These are phyloP conservation scores for Pseudotriccus pelzelni DNA, from an alignment of 2,797 vertebrate species.

Conservation along the genomic window DNA sequence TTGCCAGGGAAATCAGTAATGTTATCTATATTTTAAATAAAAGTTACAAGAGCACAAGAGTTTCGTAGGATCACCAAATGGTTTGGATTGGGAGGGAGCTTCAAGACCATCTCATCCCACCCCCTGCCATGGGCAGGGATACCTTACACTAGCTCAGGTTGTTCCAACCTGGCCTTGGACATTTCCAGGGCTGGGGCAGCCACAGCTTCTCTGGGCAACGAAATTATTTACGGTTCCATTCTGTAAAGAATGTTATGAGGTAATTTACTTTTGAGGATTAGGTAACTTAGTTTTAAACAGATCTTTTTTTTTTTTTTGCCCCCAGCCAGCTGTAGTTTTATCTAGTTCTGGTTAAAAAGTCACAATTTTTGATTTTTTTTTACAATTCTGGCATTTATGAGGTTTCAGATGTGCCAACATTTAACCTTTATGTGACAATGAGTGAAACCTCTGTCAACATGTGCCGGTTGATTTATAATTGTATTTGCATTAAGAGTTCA, in stretches of 20 bases:
- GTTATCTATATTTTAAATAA: not conserved
- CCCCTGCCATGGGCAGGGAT: not conserved
- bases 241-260: not conserved
- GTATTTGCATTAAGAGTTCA: not conserved
- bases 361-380: not conserved
- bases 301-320: too few relatives aligned
- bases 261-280: not conserved
- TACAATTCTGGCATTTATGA: not conserved
- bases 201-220: not conserved
- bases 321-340: not conserved
- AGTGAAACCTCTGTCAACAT: not conserved
- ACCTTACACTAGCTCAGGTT: not conserved
- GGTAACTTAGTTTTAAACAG: not conserved
- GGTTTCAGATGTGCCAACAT: not conserved
- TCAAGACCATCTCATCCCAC: not conserved
- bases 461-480: not conserved
- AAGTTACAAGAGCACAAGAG: not conserved
- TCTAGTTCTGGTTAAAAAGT: not conserved
- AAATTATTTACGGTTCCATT: not conserved
- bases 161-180: not conserved
- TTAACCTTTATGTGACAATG: rapidly evolving
- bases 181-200: not conserved
- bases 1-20: not conserved
- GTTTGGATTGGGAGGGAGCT: not conserved
- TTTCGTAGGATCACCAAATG: not conserved